phyloP scores from a whole-genome alignment of 2,113 vertebrate genomes.

The Bujurquina vittata region DNA sequence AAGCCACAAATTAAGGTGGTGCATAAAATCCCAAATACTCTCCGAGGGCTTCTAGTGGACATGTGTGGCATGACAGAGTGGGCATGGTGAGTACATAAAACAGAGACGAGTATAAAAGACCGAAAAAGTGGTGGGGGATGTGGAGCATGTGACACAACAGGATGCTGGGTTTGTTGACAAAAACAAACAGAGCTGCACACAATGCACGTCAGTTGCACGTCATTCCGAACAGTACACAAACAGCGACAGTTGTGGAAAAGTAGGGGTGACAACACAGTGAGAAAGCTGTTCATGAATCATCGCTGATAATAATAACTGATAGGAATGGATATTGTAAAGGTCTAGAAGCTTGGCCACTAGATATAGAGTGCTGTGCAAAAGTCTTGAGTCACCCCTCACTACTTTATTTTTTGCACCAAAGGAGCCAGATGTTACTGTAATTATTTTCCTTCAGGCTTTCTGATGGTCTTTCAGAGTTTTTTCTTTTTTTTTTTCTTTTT shows the following conservation, averaged over 20 bases:
- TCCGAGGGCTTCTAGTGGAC: slow-evolving; percentile 36
- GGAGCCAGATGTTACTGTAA: not conserved
- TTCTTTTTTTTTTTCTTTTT: not conserved
- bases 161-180: slow-evolving; percentile 42
- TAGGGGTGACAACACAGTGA: slow-evolving; percentile 20
- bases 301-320: not conserved
- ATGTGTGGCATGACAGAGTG: slow-evolving; percentile 22
- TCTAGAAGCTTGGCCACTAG: not conserved
- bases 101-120: not conserved
- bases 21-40: not conserved
- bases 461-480: not conserved
- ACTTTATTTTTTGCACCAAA: too few relatives aligned
- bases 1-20: not conserved
- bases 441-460: not conserved
- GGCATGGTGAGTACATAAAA: not conserved
- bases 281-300: not conserved
- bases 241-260: slow-evolving; percentile 38
- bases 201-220: slow-evolving; percentile 31
- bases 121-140: not conserved
- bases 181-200: slow-evolving; percentile 41
- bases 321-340: not conserved
- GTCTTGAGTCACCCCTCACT: not conserved
- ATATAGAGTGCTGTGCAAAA: not conserved
- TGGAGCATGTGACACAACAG: not conserved
- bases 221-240: slow-evolving; percentile 27